These are phyloP conservation scores for Microtus montanus DNA, from an alignment of 2,113 vertebrate genomes.

Conservation along the genomic window DNA sequence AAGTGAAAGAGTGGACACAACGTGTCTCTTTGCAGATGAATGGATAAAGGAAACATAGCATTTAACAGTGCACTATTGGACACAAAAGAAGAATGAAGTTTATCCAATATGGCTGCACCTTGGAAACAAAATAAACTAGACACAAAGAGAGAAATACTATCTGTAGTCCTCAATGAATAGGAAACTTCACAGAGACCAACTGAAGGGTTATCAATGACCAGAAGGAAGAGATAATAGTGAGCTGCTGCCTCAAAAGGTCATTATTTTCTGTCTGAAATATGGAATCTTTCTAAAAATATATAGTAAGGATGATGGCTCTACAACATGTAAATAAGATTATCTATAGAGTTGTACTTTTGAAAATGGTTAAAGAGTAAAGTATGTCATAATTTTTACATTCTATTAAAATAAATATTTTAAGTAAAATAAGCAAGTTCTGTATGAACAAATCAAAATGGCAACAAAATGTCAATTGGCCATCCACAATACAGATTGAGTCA, in stretches of 20 bases:
- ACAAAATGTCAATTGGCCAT: background rate
- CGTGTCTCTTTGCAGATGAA: background rate
- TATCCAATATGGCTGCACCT: background rate
- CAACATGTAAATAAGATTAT: constrained; percentile 26
- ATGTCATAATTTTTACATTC: background rate
- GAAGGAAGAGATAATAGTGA: background rate
- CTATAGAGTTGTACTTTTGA: background rate
- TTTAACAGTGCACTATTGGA: background rate
- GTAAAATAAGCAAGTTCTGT: background rate
- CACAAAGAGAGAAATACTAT: background rate
- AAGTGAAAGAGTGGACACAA: background rate
- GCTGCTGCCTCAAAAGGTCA: background rate
- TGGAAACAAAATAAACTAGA: constrained; percentile 32
- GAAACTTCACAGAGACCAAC: background rate
- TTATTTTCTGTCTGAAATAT: background rate
- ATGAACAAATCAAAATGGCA: background rate
- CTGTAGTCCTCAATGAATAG: background rate
- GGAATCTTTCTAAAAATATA: background rate
- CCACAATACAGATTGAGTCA: background rate
- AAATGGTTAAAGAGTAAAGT: background rate
- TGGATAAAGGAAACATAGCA: constrained; percentile 1
- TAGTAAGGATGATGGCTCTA: background rate
- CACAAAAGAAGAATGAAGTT: background rate
- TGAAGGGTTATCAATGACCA: background rate
- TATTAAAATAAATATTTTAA: background rate